Base-by-base conservation (phyloP, 2,888 invertebrate species). In the Epistrophe eligans region DNA sequence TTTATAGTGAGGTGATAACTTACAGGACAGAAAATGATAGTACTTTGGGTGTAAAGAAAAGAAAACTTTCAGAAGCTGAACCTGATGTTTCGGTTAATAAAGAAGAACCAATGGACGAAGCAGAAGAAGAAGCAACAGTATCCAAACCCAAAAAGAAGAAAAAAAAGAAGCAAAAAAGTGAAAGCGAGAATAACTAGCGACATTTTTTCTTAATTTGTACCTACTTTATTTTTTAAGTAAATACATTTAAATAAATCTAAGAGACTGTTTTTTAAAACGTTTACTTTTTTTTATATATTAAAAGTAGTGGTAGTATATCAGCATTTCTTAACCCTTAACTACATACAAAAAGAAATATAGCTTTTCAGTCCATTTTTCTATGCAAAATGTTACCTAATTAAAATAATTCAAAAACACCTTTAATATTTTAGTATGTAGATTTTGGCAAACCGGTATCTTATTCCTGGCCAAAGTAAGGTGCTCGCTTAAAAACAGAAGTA, bases 21-120 rank as follows among this genome's bases (percentile, higher is more conserved):
- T 98, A 98, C 93, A 95, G 96, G 60, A 94, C 94, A 10, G 96
- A 96, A 4, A 96, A 95, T 0, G 99, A 99, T 93, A 97, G 96
- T 58, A 98, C 98, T 0, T 92, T 98, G 52, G 95, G 95, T 7
- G 89, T 90, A 0, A 92, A 92, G 84, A 92, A 92, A 77, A 90
- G 92, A 64, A 95, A 95, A 89, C 92, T 94, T 17, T 94, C 95
- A 85, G 94, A 93, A 58, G 92, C 91, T 2, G 92, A 92, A 84
- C 17, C 24, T 24, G 24, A 92, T 32, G 62, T 19, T 57, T 52
- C 82, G 2, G 5, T 57, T 15, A 81, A 81, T 48, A 60, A 77
- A 17, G 87, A 82, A 52, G 64, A 84, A 40, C 35, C 52, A 17
- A 38, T 19, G 9, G 64, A 79, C 40, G 66, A 52, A 71, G 76